Conservation (phyloP, 92 coral and sea anemone genomes). For the Virgularia gustaviana region DNA sequence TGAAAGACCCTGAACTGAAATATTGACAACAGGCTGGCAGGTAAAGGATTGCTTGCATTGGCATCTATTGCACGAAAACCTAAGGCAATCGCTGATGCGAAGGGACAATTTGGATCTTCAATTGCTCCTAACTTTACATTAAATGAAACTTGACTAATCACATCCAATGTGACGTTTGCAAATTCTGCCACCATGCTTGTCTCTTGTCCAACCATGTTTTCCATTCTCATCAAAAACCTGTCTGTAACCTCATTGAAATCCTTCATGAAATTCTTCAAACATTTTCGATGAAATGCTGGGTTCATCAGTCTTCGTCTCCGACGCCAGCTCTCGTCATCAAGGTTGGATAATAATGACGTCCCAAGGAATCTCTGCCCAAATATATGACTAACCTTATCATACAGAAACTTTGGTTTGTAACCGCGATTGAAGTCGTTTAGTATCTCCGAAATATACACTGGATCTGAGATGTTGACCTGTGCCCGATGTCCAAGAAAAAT, state of each 20-base stretch:
- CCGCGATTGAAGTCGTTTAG: conserved; percentile 15
- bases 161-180: conserved; percentile 70
- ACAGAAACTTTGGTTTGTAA: conserved; percentile 3
- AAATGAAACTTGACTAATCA: conserved; percentile 89
- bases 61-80: conserved; percentile 50
- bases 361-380: conserved; percentile 57
- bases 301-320: conserved; percentile 64
- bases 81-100: conserved; percentile 56
- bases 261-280: conserved; percentile 65
- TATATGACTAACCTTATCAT: conserved; percentile 28
- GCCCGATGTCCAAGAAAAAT: conserved; percentile 49
- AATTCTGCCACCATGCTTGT: conserved; percentile 66
- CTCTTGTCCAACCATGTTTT: conserved; percentile 48
- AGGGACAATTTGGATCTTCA: conserved; percentile 53
- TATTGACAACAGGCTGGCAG: not conserved
- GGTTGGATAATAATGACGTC: conserved; percentile 52
- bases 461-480: conserved; percentile 32
- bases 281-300: conserved; percentile 82
- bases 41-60: conserved; percentile 43
- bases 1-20: conserved; percentile 56
- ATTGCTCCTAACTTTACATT: conserved; percentile 58
- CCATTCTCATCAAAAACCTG: conserved; percentile 51
- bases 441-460: conserved; percentile 47
- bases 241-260: conserved; percentile 68
- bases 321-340: conserved; percentile 61